Base-by-base conservation (phyloP, 2,888 invertebrate species). In the Tachina lurida region DNA sequence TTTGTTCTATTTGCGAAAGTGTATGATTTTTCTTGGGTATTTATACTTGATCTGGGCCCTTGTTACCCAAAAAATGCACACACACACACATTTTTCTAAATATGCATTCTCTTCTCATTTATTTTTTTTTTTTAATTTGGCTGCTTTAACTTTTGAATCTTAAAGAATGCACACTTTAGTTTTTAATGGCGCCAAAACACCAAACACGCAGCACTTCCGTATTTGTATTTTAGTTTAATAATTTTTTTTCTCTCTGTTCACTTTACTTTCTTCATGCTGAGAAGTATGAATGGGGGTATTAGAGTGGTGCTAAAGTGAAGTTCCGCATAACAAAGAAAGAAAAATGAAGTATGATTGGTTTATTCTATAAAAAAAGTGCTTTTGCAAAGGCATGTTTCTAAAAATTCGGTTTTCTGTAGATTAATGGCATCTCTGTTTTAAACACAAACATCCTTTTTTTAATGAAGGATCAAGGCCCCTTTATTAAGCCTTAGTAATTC, bases 161-260 rank as follows among this genome's bases (percentile, higher is more conserved):
- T 52, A 73, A 84, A 80, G 73, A 43, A 63, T 56, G 15, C 71
- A 47, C 52, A 65, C 49, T 76, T 71, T 65, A 67, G 63, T 31
- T 80, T 80, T 81, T 67, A 84, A 81, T 81, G 73, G 84, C 67
- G 84, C 81, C 84, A 67, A 84, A 76, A 76, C 71, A 76, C 73
- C 31, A 31, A 60, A 47, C 56, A 75, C 84, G 54, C 49, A 77
- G 56, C 70, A 84, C 79, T 84, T 78, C 79, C 78, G 75, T 67
- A 73, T 82, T 77, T 58, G 41, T 79, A 79, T 56, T 79, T 65
- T 56, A 47, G 56, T 70, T 56, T 10, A 71, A 22, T 54, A 41
- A 70, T 70, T 67, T 75, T 52, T 79, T 22, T 49, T 65, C 12
- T 41, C 31, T 7, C 31, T 7, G 31, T 31, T 45, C 15, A 74